A percentile compares a stretch with the other conserved stretches of the same genome.
Conservation (phyloP, 2,888 invertebrate genomes). For the Leptopterna dolabrata region DNA sequence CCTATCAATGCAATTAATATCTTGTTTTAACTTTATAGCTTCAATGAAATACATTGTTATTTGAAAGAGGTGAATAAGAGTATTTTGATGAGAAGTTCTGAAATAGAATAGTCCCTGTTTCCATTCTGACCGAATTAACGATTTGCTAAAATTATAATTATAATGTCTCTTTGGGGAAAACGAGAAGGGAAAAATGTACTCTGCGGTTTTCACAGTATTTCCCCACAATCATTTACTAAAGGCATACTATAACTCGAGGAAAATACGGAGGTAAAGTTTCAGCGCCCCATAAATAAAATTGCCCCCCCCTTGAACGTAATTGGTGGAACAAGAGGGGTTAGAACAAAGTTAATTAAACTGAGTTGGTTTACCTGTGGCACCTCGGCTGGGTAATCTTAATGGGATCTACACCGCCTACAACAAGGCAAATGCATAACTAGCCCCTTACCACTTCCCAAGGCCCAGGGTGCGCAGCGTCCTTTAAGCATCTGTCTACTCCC, state of each 20-base stretch:
- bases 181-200: neutral
- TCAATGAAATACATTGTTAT: too few relatives aligned
- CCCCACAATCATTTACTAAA: conserved; percentile 22
- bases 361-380: conserved; percentile 55
- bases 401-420: conserved; percentile 55
- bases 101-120: neutral
- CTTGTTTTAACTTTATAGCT: too few relatives aligned
- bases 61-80: too few relatives aligned
- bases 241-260: conserved; percentile 23
- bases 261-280: conserved; percentile 44
- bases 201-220: neutral
- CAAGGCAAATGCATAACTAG: conserved; percentile 52
- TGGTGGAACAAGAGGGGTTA: conserved; percentile 36
- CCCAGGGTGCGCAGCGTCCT: conserved; percentile 6
- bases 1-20: too few relatives aligned
- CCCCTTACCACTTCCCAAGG: conserved; percentile 30
- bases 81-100: too few relatives aligned
- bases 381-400: conserved; percentile 49
- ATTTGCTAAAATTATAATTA: neutral
- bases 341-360: conserved; percentile 55
- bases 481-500: conserved; percentile 32
- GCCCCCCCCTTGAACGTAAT: conserved; percentile 29
- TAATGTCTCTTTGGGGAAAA: neutral
- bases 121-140: neutral
- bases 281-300: conserved; percentile 48